phyloP scores from a whole-genome alignment of 1,140 invertebrate genomes.

The Euura lappo region DNA sequence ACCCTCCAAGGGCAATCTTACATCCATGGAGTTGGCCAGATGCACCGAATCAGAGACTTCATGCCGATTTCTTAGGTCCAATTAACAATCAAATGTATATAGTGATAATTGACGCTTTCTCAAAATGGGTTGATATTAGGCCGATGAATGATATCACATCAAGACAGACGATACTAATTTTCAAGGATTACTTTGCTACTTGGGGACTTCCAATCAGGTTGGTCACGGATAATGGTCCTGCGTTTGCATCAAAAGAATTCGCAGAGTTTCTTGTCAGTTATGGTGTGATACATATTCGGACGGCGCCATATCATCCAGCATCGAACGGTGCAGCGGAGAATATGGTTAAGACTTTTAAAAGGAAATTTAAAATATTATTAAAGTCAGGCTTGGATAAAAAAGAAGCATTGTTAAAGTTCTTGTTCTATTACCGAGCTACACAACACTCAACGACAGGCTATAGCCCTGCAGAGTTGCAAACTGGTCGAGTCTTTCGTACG shows the following conservation, averaged over 20 bases:
- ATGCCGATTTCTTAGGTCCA: constrained; percentile 61
- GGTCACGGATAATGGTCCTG: constrained; percentile 21
- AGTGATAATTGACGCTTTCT: constrained; percentile 53
- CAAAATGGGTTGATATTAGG: constrained; percentile 53
- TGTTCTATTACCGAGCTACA: constrained; percentile 18
- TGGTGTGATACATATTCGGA: background rate
- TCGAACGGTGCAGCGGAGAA: too few species aligned
- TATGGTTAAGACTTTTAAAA: too few species aligned
- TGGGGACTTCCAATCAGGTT: constrained; percentile 14
- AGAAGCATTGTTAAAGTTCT: constrained; percentile 16
- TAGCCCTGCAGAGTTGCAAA: constrained; percentile 27
- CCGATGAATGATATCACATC: constrained; percentile 27
- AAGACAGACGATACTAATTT: constrained; percentile 18
- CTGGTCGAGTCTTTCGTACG: constrained; percentile 24
- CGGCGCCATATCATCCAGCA: too few species aligned
- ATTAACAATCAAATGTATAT: constrained; percentile 48
- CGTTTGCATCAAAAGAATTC: background rate
- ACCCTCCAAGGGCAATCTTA: constrained; percentile 15
- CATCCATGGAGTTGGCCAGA: constrained; percentile 46
- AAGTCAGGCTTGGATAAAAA: constrained; percentile 9
- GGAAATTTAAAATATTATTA: constrained; percentile 10
- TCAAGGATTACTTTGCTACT: constrained; percentile 22
- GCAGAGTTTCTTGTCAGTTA: background rate
- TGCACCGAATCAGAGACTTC: constrained; percentile 29
- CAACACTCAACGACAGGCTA: constrained; percentile 21